phyloP scores from a whole-genome alignment of 2,797 vertebrate species.

The Sebastes hubbsi region DNA sequence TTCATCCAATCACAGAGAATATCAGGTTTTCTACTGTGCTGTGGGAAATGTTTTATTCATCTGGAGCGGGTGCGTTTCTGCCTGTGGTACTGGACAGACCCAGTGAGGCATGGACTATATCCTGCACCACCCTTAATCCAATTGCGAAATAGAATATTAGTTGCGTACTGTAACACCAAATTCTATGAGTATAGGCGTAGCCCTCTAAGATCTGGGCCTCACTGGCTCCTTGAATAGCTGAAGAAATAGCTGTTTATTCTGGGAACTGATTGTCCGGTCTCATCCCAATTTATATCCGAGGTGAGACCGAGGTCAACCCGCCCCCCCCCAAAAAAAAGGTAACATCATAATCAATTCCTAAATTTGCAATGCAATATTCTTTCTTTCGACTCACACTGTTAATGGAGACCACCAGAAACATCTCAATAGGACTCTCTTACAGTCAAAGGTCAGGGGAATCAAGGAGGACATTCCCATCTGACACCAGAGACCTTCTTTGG shows the following conservation, averaged over 20 bases:
- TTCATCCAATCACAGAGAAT: not conserved
- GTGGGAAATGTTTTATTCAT: no score
- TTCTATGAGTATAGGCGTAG: not conserved
- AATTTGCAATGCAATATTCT: no score
- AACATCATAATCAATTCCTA: no score
- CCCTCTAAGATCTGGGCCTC: not conserved
- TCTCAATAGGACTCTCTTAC: no score
- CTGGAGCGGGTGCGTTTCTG: not conserved
- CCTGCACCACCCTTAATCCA: not conserved
- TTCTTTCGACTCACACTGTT: no score
- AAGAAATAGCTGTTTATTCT: not conserved
- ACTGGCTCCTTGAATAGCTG: not conserved
- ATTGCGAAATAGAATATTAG: not conserved
- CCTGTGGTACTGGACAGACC: not conserved
- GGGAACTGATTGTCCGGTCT: not conserved
- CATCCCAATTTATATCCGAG: no score
- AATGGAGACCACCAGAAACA: no score
- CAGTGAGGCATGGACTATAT: not conserved
- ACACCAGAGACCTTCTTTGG: no score
- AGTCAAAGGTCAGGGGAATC: no score
- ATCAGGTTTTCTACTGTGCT: not conserved
- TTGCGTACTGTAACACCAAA: not conserved
- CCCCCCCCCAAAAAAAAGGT: no score
- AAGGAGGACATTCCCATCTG: no score
- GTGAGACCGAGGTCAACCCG: no score